Conservation (phyloP, 2,888 invertebrate species). For the Phania funesta region DNA sequence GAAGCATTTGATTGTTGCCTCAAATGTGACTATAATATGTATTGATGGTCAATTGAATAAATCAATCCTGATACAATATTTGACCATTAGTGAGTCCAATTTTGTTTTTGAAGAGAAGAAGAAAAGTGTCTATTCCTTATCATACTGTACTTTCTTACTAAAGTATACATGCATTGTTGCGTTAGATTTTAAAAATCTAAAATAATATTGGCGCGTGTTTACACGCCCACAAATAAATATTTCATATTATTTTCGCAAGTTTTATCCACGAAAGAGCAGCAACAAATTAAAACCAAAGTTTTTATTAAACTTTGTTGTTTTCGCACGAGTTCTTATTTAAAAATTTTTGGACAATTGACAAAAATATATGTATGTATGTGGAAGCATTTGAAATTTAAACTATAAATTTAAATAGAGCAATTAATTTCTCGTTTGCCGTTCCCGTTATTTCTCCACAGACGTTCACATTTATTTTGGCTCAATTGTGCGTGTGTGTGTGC, state of each 20-base stretch:
- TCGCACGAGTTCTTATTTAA: constrained; percentile 46
- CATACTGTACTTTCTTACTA: neutral
- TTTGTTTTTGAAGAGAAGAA: too few species aligned
- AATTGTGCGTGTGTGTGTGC: constrained; percentile 8
- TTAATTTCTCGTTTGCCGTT: constrained; percentile 17
- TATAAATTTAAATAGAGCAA: constrained; percentile 33
- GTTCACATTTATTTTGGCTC: constrained; percentile 8
- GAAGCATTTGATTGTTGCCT: too few species aligned
- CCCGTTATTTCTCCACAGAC: constrained; percentile 1
- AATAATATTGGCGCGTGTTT: constrained; percentile 45
- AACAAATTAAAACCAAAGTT: neutral
- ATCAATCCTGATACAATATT: too few species aligned
- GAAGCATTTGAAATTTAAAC: neutral
- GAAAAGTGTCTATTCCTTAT: too few species aligned
- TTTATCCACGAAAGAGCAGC: neutral
- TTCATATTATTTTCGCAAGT: neutral
- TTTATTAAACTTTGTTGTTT: constrained; percentile 35
- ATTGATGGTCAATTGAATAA: too few species aligned
- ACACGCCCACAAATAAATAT: constrained; percentile 29
- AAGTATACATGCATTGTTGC: neutral
- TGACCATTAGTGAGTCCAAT: too few species aligned
- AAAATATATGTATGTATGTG: constrained; percentile 7
- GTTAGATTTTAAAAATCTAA: neutral
- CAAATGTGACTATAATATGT: too few species aligned
- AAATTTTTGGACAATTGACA: constrained; percentile 45